Conservation (phyloP, 2,888 invertebrate genomes). For the Hofmannophila pseudospretella region DNA sequence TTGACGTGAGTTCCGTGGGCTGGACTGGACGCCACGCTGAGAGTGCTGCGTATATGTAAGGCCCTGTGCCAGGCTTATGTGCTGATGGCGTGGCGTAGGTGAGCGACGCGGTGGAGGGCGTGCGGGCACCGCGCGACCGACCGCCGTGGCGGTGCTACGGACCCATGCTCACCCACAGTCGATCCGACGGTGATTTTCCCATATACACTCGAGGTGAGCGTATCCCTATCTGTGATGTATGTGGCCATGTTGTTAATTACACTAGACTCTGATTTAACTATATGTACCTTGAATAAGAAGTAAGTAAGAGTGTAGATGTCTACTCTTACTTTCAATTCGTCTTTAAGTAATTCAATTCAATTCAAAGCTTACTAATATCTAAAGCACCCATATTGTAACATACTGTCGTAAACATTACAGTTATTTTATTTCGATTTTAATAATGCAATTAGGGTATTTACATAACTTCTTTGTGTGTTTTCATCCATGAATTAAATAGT, state of each 20-base stretch:
- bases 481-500: too few relatives aligned
- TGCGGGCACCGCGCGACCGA: conserved; percentile 68
- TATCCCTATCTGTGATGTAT: conserved; percentile 13
- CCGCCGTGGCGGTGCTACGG: conserved; percentile 81
- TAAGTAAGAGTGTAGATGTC: too few relatives aligned
- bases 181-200: conserved; percentile 91
- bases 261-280: conserved; percentile 2
- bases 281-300: neutral
- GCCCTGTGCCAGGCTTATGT: conserved; percentile 51
- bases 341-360: too few relatives aligned
- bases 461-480: too few relatives aligned
- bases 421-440: too few relatives aligned
- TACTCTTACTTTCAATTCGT: neutral
- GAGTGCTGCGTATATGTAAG: conserved; percentile 38
- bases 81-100: conserved; percentile 61
- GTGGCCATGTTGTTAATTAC: neutral
- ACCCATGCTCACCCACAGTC: conserved; percentile 90
- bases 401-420: too few relatives aligned
- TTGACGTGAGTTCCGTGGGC: conserved; percentile 46
- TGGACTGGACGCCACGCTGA: conserved; percentile 49
- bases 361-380: too few relatives aligned
- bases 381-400: too few relatives aligned
- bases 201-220: conserved; percentile 86
- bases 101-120: conserved; percentile 73
- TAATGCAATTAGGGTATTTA: too few relatives aligned